Conservation (phyloP, 2,888 invertebrate genomes). For the Parelbella ahira region DNA sequence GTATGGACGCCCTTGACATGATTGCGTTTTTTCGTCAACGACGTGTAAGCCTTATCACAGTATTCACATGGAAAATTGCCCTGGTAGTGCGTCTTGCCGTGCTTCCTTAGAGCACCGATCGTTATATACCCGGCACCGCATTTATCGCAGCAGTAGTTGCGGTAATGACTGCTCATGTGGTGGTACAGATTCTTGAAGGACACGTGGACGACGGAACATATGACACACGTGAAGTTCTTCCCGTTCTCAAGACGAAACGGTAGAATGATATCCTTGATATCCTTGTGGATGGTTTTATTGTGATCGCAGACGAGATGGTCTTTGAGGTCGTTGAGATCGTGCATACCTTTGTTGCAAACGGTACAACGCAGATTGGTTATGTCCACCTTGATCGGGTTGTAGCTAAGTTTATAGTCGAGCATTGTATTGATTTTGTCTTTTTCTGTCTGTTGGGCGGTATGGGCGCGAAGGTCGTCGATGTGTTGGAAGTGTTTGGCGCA, state of each 20-base stretch:
- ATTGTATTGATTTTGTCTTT: slow-evolving; percentile 69
- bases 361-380: slow-evolving; percentile 62
- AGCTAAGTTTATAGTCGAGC: slow-evolving; percentile 72
- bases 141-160: slow-evolving; percentile 71
- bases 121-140: slow-evolving; percentile 70
- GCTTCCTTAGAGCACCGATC: slow-evolving; percentile 68
- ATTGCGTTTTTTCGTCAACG: slow-evolving; percentile 66
- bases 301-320: slow-evolving; percentile 58
- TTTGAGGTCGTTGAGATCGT: slow-evolving; percentile 60
- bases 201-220: slow-evolving; percentile 65
- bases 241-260: slow-evolving; percentile 67
- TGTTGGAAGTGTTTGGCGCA: slow-evolving; percentile 60
- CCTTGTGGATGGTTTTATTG: slow-evolving; percentile 57
- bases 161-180: slow-evolving; percentile 73
- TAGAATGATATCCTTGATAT: slow-evolving; percentile 71
- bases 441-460: slow-evolving; percentile 59
- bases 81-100: slow-evolving; percentile 68
- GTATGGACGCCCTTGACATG: slow-evolving; percentile 72
- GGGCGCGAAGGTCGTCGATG: slow-evolving; percentile 57
- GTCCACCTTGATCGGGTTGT: slow-evolving; percentile 71
- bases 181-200: slow-evolving; percentile 71
- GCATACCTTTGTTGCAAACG: slow-evolving; percentile 55
- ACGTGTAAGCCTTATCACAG: slow-evolving; percentile 77
- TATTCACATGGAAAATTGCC: slow-evolving; percentile 76
- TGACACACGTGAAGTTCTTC: slow-evolving; percentile 58